A percentile compares a stretch with the other conserved stretches of the same genome.
These are phyloP conservation scores for Montipora capitata DNA, from an alignment of 92 coral and sea anemone genomes.

Conservation along the genomic window DNA sequence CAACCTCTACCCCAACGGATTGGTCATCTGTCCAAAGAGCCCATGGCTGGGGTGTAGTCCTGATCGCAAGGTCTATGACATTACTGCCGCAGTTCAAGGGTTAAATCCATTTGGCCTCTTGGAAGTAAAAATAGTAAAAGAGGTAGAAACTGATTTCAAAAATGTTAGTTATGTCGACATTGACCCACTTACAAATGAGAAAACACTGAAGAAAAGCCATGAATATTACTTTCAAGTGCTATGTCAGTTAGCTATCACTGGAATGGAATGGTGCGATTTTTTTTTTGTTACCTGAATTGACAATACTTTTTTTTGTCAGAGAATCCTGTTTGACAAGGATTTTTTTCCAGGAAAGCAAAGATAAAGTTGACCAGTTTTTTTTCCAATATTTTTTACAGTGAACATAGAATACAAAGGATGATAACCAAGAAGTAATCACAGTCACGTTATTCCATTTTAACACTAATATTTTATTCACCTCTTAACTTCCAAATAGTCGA, in stretches of 20 bases:
- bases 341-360: constrained; percentile 48
- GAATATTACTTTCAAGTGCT: constrained; percentile 58
- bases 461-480: too few relatives aligned
- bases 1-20: not conserved
- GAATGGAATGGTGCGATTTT: constrained; percentile 59
- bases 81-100: constrained; percentile 27
- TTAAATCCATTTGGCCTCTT: constrained; percentile 47
- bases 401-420: too few relatives aligned
- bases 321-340: constrained; percentile 47
- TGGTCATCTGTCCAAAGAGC: constrained; percentile 56
- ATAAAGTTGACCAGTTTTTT: constrained; percentile 54
- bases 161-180: constrained; percentile 51
- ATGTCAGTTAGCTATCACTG: constrained; percentile 69
- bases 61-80: constrained; percentile 62
- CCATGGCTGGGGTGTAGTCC: constrained; percentile 84
- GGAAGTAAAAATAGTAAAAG: constrained; percentile 64
- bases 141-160: constrained; percentile 50
- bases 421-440: too few relatives aligned
- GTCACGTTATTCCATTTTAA: too few relatives aligned
- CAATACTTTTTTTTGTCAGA: constrained; percentile 17
- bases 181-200: constrained; percentile 28
- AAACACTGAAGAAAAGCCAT: constrained; percentile 43
- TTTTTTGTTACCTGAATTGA: constrained; percentile 25
- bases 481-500: too few relatives aligned
- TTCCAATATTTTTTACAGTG: constrained; percentile 53